Evolutionary conservation across 1,140 invertebrate species (phyloP).

Genomic region (Planococcus citri): DNA sequence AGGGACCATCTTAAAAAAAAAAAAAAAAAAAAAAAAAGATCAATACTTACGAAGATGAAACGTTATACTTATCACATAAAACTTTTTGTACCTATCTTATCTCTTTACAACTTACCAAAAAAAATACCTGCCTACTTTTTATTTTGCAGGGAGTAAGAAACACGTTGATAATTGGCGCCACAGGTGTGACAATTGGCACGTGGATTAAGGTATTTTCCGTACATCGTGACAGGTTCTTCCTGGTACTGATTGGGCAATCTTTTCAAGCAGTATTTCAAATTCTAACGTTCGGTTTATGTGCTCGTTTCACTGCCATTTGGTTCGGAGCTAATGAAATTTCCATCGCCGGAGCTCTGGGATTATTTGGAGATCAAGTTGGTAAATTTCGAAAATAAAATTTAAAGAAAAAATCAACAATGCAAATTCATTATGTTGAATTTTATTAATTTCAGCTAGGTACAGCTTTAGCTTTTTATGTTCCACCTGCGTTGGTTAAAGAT

Average conservation of each 20-base stretch:
- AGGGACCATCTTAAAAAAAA: too few species aligned
- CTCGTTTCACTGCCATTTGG: constrained; percentile 3
- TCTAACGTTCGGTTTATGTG: not conserved
- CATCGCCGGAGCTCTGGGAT: not conserved
- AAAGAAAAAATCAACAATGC: too few species aligned
- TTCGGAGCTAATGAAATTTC: constrained; percentile 10
- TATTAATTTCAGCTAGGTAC: constrained; percentile 49
- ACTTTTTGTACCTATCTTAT: too few species aligned
- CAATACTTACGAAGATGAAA: too few species aligned
- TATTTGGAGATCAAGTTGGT: constrained; percentile 10
- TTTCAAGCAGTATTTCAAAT: constrained; percentile 11
- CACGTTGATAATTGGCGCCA: not conserved
- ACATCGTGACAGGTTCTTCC: not conserved
- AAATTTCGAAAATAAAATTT: too few species aligned
- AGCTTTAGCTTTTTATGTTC: constrained; percentile 49
- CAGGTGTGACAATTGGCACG: not conserved
- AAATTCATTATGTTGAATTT: too few species aligned
- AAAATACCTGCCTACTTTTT: too few species aligned
- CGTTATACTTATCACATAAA: too few species aligned
- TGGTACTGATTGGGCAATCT: not conserved
- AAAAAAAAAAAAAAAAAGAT: too few species aligned
- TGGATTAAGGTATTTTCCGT: constrained; percentile 14
- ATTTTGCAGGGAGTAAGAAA: not conserved
- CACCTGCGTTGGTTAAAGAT: constrained; percentile 41
- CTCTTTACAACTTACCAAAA: too few species aligned